Conservation (phyloP, 2,888 invertebrate genomes). For the Rotaria socialis region DNA sequence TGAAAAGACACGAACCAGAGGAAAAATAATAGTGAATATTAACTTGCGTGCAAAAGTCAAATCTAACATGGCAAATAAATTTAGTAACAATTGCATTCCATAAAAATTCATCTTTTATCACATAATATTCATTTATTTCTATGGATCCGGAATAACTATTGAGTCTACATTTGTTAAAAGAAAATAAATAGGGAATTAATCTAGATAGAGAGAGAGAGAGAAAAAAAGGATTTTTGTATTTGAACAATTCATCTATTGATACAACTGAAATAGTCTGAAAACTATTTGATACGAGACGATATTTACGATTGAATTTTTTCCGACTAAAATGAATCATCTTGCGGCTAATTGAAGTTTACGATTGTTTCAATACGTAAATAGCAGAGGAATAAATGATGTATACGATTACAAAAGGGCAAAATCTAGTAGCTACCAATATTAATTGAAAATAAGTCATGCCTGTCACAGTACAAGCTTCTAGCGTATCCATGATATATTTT, state of each 20-base stretch:
- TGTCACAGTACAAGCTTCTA: background rate
- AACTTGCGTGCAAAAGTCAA: background rate
- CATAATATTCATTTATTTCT: too few relatives aligned
- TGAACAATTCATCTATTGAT: too few relatives aligned
- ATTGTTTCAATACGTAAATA: background rate
- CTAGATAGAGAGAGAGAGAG: too few relatives aligned
- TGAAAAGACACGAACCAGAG: background rate
- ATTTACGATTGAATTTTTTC: background rate
- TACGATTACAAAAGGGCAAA: background rate
- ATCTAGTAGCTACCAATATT: background rate
- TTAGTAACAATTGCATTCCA: background rate
- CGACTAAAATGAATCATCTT: too few relatives aligned
- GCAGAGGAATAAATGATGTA: background rate
- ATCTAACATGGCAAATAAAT: background rate
- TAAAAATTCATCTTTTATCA: background rate
- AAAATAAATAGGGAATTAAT: too few relatives aligned
- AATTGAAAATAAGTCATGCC: background rate
- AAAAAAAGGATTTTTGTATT: too few relatives aligned
- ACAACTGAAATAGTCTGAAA: too few relatives aligned
- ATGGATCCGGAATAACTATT: too few relatives aligned
- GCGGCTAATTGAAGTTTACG: too few relatives aligned
- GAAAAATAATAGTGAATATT: background rate
- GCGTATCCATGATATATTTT: background rate
- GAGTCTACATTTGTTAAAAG: too few relatives aligned
- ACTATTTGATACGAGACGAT: too few relatives aligned